phyloP scores from a whole-genome alignment of 2,888 invertebrate genomes.

The Sphaerophoria taeniata region DNA sequence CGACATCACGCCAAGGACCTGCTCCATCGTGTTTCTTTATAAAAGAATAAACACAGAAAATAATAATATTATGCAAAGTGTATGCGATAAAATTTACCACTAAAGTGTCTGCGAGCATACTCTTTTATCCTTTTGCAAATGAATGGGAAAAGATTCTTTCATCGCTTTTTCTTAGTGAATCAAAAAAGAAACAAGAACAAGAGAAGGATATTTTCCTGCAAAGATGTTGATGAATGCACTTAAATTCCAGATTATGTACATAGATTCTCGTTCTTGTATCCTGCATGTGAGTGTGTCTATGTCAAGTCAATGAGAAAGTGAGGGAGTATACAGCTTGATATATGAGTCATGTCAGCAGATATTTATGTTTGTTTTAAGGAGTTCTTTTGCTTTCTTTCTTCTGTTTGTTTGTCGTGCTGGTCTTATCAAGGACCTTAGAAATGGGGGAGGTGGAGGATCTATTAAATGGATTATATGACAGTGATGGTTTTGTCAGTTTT shows the following conservation, averaged over 20 bases:
- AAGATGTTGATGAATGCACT: slow-evolving; percentile 67
- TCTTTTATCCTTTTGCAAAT: slow-evolving; percentile 35
- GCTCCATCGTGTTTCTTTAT: not conserved
- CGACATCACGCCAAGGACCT: slow-evolving; percentile 36
- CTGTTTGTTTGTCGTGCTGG: too few relatives aligned
- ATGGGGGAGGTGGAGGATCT: not conserved
- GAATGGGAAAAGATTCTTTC: slow-evolving; percentile 59
- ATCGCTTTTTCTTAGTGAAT: slow-evolving; percentile 23
- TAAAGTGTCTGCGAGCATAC: slow-evolving; percentile 40
- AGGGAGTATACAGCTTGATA: slow-evolving; percentile 17
- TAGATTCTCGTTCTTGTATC: too few relatives aligned
- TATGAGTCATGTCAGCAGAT: slow-evolving; percentile 57
- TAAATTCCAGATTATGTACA: slow-evolving; percentile 44
- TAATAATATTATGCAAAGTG: slow-evolving; percentile 72
- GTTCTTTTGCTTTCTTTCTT: slow-evolving; percentile 6
- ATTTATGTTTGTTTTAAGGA: slow-evolving; percentile 49
- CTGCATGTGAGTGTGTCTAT: not conserved
- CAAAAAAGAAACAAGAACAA: slow-evolving; percentile 13
- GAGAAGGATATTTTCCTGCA: slow-evolving; percentile 32
- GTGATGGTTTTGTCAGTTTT: slow-evolving; percentile 37
- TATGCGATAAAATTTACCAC: slow-evolving; percentile 68
- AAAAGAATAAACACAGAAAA: slow-evolving; percentile 54
- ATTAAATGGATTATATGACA: slow-evolving; percentile 39
- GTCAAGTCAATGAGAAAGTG: slow-evolving; percentile 8
- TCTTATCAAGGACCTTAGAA: not conserved